A percentile compares a stretch with the other conserved stretches of the same genome.
phyloP scores from a whole-genome alignment of 2,888 invertebrate species.

The Papilio elwesi region DNA sequence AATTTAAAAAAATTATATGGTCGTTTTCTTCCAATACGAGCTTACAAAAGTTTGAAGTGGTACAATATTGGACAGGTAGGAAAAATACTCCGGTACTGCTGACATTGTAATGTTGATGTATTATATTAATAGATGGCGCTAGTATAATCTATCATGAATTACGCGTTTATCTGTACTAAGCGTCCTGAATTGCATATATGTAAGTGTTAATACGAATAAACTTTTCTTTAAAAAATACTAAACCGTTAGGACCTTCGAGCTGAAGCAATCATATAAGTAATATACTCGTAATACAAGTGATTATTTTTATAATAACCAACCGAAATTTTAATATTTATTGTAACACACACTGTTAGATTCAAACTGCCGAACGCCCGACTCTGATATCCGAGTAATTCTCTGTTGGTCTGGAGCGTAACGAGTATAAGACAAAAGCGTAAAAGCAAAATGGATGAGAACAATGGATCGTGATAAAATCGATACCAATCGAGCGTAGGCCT shows the following conservation, averaged over 20 bases:
- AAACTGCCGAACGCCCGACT: not conserved
- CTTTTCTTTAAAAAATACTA: too few relatives aligned
- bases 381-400: not conserved
- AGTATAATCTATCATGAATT: not conserved
- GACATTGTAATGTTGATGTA: not conserved
- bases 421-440: conserved; percentile 8
- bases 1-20: not conserved
- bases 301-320: not conserved
- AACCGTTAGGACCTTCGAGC: too few relatives aligned
- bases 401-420: not conserved
- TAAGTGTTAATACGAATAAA: too few relatives aligned
- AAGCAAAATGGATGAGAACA: conserved; percentile 15
- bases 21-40: not conserved
- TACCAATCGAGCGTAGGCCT: conserved; percentile 3
- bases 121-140: not conserved
- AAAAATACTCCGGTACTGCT: too few relatives aligned
- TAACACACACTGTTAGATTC: not conserved
- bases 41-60: not conserved
- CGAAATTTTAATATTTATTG: not conserved
- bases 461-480: conserved; percentile 14
- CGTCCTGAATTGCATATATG: too few relatives aligned
- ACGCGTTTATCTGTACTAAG: not conserved
- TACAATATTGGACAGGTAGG: too few relatives aligned
- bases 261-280: too few relatives aligned
- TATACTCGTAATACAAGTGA: too few relatives aligned